Evolutionary conservation across 2,113 vertebrate species (phyloP), one percentile per base, ranked within the genome.

Genomic region (Phalacrocorax pelagicus): DNA sequence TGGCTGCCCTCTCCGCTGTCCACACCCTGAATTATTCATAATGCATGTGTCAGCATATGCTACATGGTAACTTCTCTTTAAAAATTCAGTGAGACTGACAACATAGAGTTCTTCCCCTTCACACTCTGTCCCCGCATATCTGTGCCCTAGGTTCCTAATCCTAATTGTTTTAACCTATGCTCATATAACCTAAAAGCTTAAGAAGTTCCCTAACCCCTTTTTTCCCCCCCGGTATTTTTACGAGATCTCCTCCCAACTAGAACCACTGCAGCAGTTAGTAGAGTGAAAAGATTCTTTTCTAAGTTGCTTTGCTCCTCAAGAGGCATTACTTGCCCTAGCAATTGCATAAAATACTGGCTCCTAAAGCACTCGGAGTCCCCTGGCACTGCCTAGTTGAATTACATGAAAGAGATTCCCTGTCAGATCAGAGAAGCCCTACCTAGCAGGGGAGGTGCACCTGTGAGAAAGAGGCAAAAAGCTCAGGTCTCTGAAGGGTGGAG

Each of bases 21-120:
- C 84, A 95, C 97, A 92, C 96, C 97, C 95, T 69, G 14, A 69
- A 81, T 92, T 95, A 92, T 91, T 88, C 58, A 91, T 24, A 14
- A 59, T 11, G 17, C 19, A 36, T 66, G 61, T 67, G 69, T 93
- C 94, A 96, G 80, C 77, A 78, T 81, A 78, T 27, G 18, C 54
- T 75, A 65, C n/a, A 32, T 11, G 9, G 29, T 32, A 86, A 89
- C 69, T 69, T 67, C 44, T 88, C 87, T 86, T 89, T 52, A 62
- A 81, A 94, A 85, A 30, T 52, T 84, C 44, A 52, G 11, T 4
- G 22, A 61, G 15, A 73, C 52, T 63, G 44, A 61, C n/a, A 82
- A 46, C 51, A 52, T 1, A 10, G 38, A 72, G 30, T 38, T 81
- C 71, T 86, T 63, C 14, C 59, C 38, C 30, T 23, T 75, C 36